Evolutionary conservation across 1,140 invertebrate genomes (phyloP).

Genomic region (Drosophila mojavensis): DNA sequence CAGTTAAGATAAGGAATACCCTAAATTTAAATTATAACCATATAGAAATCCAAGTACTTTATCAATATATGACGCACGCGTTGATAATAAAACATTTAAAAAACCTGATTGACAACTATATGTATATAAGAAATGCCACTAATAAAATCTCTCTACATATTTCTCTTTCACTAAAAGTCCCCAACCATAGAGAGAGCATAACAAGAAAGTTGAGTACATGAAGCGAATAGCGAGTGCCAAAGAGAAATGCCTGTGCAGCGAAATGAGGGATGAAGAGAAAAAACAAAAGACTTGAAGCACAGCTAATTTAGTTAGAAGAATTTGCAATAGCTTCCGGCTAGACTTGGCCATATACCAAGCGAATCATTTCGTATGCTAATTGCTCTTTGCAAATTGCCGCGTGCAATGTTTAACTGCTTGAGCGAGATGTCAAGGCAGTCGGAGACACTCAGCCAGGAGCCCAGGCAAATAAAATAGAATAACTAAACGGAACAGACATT

Average conservation of each 20-base stretch:
- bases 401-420: conserved; percentile 7
- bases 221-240: conserved; percentile 15
- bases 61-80: too few relatives aligned
- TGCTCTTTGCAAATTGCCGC: conserved; percentile 30
- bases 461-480: not conserved
- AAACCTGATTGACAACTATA: too few relatives aligned
- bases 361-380: conserved; percentile 61
- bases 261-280: not conserved
- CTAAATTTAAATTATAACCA: too few relatives aligned
- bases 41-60: too few relatives aligned
- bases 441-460: not conserved
- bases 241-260: conserved; percentile 7
- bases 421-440: not conserved
- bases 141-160: too few relatives aligned
- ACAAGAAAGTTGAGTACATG: conserved; percentile 12
- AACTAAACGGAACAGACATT: not conserved
- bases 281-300: conserved; percentile 19
- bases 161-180: too few relatives aligned
- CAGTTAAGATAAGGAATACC: too few relatives aligned
- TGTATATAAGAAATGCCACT: too few relatives aligned
- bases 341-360: conserved; percentile 6
- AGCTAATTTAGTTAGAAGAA: conserved; percentile 48
- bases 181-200: not conserved
- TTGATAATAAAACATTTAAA: too few relatives aligned
- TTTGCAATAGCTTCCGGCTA: conserved; percentile 19